Base-by-base conservation (phyloP, 2,888 invertebrate genomes). In the Pomacea canaliculata region DNA sequence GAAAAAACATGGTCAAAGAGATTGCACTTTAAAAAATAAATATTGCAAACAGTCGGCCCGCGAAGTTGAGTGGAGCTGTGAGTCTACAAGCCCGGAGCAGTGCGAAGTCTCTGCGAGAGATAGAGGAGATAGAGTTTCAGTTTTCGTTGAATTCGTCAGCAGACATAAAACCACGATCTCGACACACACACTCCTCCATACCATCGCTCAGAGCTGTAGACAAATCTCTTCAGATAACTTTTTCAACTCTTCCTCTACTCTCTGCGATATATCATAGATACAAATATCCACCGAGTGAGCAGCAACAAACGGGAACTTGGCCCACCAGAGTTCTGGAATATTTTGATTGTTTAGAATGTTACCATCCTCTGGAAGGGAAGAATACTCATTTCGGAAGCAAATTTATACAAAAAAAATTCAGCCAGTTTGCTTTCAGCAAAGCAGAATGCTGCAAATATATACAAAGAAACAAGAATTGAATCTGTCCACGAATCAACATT, bases 371-470 rank as follows among this genome's bases (percentile, higher is more conserved):
- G 74, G 62, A 74, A 74, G 59, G 62, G 56, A 16, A 46, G 74
- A 60, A 74, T 69, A 68, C 13, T 63, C 63, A 56, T 63, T 67
- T 49, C 71, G 69, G 69, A 73, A 77, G 63, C 76, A 60, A 77
- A 77, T 73, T 77, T 77, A 77, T 73, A 77, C 73, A 77, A 37
- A 74, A 69, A 69, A 70, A 27, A 51, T 68, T 71, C 68, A 69
- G 63, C 56, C 23, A 27, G 27, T 71, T 63, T 72, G 76, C 72
- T 72, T 66, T 70, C 73, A 73, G 73, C 70, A 63, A 73, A 77
- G 70, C 60, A 68, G 46, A 73, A 72, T 70, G 68, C 76, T 72
- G 71, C 79, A 75, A 79, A 79, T 79, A 79, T 79, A 79, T 79
- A 79, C 79, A 79, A 69, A 79, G 75, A 76, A 78, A 70, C 71